Base-by-base conservation (phyloP, 2,888 invertebrate species). In the Drosophila quinaria region DNA sequence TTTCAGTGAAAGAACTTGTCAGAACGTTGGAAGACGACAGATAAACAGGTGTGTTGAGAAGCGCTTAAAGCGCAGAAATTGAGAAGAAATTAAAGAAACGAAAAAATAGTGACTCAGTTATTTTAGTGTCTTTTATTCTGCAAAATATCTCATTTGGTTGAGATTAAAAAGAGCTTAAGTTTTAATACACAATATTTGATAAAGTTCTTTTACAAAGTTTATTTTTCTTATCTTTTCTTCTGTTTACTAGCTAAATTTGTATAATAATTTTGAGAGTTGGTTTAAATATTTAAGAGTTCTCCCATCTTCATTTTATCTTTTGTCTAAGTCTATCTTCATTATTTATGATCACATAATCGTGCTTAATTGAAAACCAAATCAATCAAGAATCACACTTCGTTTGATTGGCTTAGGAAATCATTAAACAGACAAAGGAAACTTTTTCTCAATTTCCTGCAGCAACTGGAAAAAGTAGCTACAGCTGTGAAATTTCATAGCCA, bases 331-430 rank as follows among this genome's bases (percentile, higher is more conserved):
- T 22, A 8, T 13, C 13, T 25, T 29, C 2, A 56, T 35, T 35
- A 44, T 22, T 33, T 22, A 44, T 15, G 9, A 6, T 35, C 22
- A 35, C 44, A 35, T 56, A 44, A 44, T 25, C 33, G 44, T 4
- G 22, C 2, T 1, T 35, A 44, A 56, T 56, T 56, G 25, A 56
- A 56, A 13, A 2, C 11, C 0, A 22, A 44, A 46, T 56, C 55
- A 56, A 56, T 56, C 44, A 56, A 56, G 55, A 44, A 55, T 10
- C 33, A 1, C 19, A 22, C 22, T 19, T 13, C 51, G 37, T 37
- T 51, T 37, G 51, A 51, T 51, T 25, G 25, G 0, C 9, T 37
- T 5, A 11, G 44, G 44, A 56, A 56, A 56, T 44, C 44, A 55
- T 44, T 44, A 50, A 19, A 17, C 49, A 15, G 33, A 55, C 31